Evolutionary conservation across 2,888 invertebrate species (phyloP), one percentile per base, ranked within the genome.

Genomic region (Aphidius colemani): DNA sequence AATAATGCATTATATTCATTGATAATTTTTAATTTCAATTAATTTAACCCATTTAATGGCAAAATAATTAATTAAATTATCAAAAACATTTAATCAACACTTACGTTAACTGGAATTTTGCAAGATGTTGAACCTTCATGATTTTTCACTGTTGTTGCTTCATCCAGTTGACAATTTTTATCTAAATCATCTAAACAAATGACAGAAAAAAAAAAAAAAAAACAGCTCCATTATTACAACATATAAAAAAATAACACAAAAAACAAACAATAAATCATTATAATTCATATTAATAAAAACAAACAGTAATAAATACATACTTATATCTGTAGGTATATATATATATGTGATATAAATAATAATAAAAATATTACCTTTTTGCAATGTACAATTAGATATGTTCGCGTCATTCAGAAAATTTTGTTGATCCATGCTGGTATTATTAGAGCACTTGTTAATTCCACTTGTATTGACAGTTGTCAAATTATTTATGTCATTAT

Each of bases 401-500:
- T 74, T 74, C 70, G 70, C 70, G 72, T 76, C 74, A 67, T 70
- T 70, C 69, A 58, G 58, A 64, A 61, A 67, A 53, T 59, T 70
- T 62, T 69, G 71, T 61, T 67, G 66, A 61, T 76, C 73, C 75
- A 75, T 75, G 69, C 64, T 70, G 70, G 66, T 69, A 60, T 68
- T 55, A 63, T 69, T 67, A 64, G 63, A 58, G 57, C 64, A 45
- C 56, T 66, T 48, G 63, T 64, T 56, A 30, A 61, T 68, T 40
- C 68, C 68, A 67, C 65, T 61, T 9, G 65, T 66, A 66, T 65
- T 69, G 71, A 72, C 70, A 67, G 66, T 57, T n/a, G 48, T 13
- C 59, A 57, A 61, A 50, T 62, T 11, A 39, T 46, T 57, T 39
- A 46, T 45, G 2, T 18, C 2, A 13, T 11, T 6, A 7, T 46